Conservation (phyloP, 2,888 invertebrate species). For the Cryptus armator region DNA sequence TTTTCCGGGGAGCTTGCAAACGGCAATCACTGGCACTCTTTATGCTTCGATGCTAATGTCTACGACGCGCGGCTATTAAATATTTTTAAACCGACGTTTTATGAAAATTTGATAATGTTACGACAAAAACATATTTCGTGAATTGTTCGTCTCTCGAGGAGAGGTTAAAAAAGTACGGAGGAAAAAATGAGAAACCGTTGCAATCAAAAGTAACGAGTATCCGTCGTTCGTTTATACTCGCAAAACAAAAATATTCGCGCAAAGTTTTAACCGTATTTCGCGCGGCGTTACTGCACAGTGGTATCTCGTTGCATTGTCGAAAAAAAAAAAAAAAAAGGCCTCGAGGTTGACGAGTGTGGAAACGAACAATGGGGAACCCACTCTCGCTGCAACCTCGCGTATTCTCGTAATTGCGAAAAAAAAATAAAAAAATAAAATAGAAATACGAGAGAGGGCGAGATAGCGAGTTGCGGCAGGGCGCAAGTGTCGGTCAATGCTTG, state of each 20-base stretch:
- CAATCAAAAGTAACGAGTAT: no score
- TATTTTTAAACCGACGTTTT: not conserved
- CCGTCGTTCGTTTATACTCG: no score
- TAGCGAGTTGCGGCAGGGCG: constrained; percentile 38
- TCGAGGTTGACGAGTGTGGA: constrained; percentile 32
- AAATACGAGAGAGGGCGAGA: constrained; percentile 29
- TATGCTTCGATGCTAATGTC: constrained; percentile 20
- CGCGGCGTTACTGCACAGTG: constrained; percentile 12
- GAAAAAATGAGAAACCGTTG: no score
- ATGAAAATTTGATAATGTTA: not conserved
- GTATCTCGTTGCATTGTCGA: not conserved
- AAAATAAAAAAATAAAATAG: constrained; percentile 50
- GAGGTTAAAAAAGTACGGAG: no score
- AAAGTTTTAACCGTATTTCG: constrained; percentile 42
- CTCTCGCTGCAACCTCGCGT: constrained; percentile 25
- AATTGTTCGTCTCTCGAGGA: not conserved
- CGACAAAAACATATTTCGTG: not conserved
- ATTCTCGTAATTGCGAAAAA: constrained; percentile 50
- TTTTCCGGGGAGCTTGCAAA: constrained; percentile 12
- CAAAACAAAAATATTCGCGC: no score
- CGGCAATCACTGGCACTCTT: constrained; percentile 40
- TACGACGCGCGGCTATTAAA: constrained; percentile 30
- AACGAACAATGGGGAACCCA: constrained; percentile 46
- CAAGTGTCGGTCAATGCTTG: constrained; percentile 42
- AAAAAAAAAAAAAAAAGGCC: constrained; percentile 47